phyloP scores from a whole-genome alignment of 2,888 invertebrate genomes.

The Ypsolopha sequella region DNA sequence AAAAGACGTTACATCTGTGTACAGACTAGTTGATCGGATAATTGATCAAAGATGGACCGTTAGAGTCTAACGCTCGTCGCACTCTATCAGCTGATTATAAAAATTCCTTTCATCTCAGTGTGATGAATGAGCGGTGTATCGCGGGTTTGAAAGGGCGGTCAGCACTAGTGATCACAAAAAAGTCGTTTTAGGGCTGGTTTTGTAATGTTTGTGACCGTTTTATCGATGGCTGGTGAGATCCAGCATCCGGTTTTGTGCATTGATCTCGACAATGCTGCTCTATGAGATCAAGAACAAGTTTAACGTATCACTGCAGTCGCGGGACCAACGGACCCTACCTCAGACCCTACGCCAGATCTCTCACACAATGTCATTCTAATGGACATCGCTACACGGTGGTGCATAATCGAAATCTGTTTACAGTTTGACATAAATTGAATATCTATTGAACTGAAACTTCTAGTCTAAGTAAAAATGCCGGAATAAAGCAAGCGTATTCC shows the following conservation, averaged over 20 bases:
- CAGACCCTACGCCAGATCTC: no score
- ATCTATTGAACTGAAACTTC: no score
- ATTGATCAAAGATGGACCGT: conserved; percentile 58
- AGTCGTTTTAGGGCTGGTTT: conserved; percentile 49
- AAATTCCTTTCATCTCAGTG: conserved; percentile 47
- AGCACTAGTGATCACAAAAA: conserved; percentile 47
- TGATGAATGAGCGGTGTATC: conserved; percentile 45
- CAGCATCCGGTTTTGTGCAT: conserved; percentile 67
- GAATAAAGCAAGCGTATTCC: no score
- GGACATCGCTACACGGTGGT: not conserved
- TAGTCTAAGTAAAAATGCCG: no score
- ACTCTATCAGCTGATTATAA: conserved; percentile 53
- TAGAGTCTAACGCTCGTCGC: conserved; percentile 20
- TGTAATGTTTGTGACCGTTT: conserved; percentile 55
- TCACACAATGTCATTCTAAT: not conserved
- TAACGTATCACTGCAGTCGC: conserved; percentile 39
- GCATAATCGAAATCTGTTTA: no score
- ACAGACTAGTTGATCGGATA: conserved; percentile 36
- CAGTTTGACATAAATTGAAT: no score
- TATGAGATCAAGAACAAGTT: conserved; percentile 60
- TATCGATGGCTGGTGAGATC: conserved; percentile 43
- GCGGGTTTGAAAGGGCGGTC: conserved; percentile 41
- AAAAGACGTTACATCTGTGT: conserved; percentile 36
- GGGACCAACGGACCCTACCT: not conserved
- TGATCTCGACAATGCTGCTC: conserved; percentile 55